Conservation (phyloP, 1,140 invertebrate genomes). For the Mycetomoellerius zeteki region DNA sequence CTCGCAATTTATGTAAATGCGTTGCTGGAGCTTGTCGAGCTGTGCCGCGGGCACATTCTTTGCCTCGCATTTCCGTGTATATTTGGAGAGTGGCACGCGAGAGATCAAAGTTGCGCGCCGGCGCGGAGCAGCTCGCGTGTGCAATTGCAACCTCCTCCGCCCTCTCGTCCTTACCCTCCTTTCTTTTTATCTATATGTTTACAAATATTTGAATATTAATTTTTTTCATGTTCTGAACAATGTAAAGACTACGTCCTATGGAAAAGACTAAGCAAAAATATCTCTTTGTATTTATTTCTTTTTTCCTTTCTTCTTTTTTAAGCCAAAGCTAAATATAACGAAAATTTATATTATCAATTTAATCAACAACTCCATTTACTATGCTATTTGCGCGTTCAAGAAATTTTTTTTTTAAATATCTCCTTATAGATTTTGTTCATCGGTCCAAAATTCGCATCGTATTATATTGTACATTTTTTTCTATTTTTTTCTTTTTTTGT, state of each 20-base stretch:
- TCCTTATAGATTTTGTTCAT: too few species aligned
- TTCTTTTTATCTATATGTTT: background rate
- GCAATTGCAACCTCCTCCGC: background rate
- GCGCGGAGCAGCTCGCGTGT: background rate
- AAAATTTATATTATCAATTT: too few species aligned
- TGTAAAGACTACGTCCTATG: background rate
- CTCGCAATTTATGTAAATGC: background rate
- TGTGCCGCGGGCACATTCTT: background rate
- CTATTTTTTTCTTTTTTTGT: too few species aligned
- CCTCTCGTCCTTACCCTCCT: background rate
- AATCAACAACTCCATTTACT: too few species aligned
- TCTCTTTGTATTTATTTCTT: background rate
- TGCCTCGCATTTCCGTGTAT: conserved; percentile 2
- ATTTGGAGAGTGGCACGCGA: conserved; percentile 1
- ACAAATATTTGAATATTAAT: background rate
- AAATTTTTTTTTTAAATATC: too few species aligned
- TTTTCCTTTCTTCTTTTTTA: background rate
- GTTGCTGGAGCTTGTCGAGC: background rate
- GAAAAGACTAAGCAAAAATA: background rate
- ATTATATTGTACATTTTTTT: too few species aligned
- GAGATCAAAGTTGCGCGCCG: background rate
- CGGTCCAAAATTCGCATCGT: too few species aligned
- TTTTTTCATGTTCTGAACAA: background rate
- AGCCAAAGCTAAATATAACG: too few species aligned
- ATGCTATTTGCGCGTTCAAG: too few species aligned